Percentiles rank a stretch among this genome's conserved stretches.
phyloP scores from a whole-genome alignment of 2,113 vertebrate genomes.

The Phasianus colchicus region DNA sequence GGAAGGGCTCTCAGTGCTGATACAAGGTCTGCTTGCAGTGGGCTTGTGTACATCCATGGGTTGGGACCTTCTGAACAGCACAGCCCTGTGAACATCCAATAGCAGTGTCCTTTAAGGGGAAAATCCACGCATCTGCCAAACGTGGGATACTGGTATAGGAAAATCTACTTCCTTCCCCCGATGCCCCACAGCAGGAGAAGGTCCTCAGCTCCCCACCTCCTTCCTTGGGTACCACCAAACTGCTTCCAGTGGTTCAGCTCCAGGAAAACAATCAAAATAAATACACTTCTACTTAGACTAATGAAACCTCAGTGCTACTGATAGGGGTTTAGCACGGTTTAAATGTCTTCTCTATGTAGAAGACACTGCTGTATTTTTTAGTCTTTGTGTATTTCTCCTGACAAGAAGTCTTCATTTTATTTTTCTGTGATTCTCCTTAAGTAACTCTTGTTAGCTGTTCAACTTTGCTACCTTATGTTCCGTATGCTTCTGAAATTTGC shows the following conservation, averaged over 20 bases:
- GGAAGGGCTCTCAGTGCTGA: neutral
- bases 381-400: neutral
- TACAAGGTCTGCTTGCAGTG: neutral
- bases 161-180: neutral
- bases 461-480: constrained; percentile 41
- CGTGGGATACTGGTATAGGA: no score
- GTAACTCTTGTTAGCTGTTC: constrained; percentile 38
- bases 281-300: neutral
- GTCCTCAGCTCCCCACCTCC: neutral
- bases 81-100: neutral
- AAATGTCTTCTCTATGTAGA: neutral
- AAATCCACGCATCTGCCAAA: neutral
- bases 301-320: neutral
- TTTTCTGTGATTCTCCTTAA: constrained; percentile 33
- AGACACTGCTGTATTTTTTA: neutral
- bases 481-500: constrained; percentile 43
- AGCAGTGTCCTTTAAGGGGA: neutral
- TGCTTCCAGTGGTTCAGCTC: neutral
- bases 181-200: neutral
- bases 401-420: neutral
- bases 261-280: neutral
- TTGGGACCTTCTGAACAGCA: neutral
- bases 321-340: neutral
- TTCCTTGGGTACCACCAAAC: neutral
- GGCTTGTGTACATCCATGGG: rapidly evolving